phyloP scores from a whole-genome alignment of 2,797 vertebrate species.

The Florisuga fusca region DNA sequence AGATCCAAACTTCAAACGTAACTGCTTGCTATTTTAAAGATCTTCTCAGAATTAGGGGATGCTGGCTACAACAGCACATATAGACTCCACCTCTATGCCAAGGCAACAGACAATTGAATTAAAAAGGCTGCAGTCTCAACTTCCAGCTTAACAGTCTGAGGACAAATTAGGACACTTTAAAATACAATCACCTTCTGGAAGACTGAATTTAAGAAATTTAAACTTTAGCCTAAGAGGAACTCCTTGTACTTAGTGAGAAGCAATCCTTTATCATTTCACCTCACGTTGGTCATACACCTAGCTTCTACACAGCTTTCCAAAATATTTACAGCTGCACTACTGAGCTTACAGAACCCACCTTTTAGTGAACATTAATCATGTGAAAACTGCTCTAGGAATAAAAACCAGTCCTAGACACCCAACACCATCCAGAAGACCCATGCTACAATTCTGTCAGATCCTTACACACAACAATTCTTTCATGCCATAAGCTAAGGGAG shows the following conservation, averaged over 20 bases:
- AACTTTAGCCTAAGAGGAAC: neutral
- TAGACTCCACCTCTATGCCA: neutral
- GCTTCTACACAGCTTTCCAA: neutral
- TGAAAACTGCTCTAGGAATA: neutral
- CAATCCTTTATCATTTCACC: neutral
- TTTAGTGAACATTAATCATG: neutral
- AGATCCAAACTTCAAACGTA: constrained; percentile 54
- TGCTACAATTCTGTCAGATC: fast-evolving
- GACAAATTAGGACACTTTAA: neutral
- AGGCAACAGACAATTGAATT: neutral
- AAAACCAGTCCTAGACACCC: neutral
- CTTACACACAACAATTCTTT: fast-evolving
- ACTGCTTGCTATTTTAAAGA: constrained; percentile 19
- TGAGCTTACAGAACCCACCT: neutral
- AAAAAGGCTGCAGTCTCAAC: neutral
- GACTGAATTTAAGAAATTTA: neutral
- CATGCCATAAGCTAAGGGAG: fast-evolving
- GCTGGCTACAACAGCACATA: neutral
- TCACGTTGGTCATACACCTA: neutral
- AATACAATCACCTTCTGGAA: neutral
- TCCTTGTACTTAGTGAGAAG: neutral
- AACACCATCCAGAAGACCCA: neutral
- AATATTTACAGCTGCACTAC: neutral
- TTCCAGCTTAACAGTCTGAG: neutral
- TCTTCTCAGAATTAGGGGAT: neutral